Conservation (phyloP, 2,797 vertebrate species). For the Labroides dimidiatus region DNA sequence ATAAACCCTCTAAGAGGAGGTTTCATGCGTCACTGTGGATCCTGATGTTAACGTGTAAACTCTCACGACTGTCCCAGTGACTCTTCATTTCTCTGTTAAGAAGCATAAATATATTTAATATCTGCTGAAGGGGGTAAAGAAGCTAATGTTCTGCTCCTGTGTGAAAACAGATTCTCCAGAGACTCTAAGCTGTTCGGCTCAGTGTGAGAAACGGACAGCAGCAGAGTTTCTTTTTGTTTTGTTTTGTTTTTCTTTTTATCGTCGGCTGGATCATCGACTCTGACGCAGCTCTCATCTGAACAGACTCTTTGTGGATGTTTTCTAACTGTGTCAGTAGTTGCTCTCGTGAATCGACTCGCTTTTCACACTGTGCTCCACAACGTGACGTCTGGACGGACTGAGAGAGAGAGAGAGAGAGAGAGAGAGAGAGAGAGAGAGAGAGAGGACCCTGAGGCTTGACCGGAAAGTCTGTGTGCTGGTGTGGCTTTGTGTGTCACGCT, state of each 20-base stretch:
- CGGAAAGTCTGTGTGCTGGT: conserved; percentile 14
- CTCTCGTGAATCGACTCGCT: conserved; percentile 66
- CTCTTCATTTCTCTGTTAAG: conserved; percentile 14
- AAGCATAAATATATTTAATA: neutral
- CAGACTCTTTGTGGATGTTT: conserved; percentile 59
- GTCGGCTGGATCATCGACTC: neutral
- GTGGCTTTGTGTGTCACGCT: conserved; percentile 14
- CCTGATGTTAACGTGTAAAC: conserved; percentile 5
- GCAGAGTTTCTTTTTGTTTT: too few species aligned
- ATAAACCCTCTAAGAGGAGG: neutral
- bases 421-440: neutral
- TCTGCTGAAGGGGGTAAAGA: conserved; percentile 1
- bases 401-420: neutral
- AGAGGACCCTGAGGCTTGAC: conserved; percentile 34
- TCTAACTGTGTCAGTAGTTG: conserved; percentile 64
- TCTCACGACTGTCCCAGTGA: neutral
- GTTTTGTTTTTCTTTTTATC: neutral
- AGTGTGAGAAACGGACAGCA: neutral
- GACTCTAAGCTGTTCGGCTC: neutral
- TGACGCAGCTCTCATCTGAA: conserved; percentile 7
- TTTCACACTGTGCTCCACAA: conserved; percentile 66
- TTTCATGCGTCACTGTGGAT: conserved; percentile 5
- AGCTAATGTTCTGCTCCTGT: conserved; percentile 14
- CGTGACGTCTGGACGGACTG: conserved; percentile 18
- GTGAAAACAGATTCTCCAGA: conserved; percentile 20